Evolutionary conservation across 2,888 invertebrate genomes (phyloP), one percentile per base, ranked within the genome.

Genomic region (Cyrtodaria siliqua): DNA sequence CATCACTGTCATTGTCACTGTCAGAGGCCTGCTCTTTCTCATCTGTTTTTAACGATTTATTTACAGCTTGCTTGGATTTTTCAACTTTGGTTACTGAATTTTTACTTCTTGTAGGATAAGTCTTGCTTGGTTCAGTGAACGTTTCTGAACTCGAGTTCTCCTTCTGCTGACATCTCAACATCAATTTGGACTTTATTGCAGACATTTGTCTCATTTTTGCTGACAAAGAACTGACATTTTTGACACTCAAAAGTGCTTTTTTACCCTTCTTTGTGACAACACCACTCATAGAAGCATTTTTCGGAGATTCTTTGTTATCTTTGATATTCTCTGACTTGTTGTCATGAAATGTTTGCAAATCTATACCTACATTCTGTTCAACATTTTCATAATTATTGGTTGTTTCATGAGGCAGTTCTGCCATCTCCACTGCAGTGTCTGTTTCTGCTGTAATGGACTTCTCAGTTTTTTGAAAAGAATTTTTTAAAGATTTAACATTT

Each of bases 161-260:
- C n/a, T n/a, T n/a, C n/a, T n/a, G n/a, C 16, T 26, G 14, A 29
- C 9, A 26, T 64, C 33, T 44, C 8, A 52, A 29, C 49, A n/a
- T 55, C 14, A 60, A 66, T 53, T 71, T 66, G 8, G 56, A 55
- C 33, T 70, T 53, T 33, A 76, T 66, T 18, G 26, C 55, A 27
- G 76, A 70, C 66, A 66, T 66, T 44, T 70, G 70, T 16, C 66
- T 70, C 50, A 70, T 56, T 50, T 59, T 66, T 42, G 55, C 66
- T 18, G 70, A 69, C 20, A 75, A 52, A 18, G 64, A 69, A 23
- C 53, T 47, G 2, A 53, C 29, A 42, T 42, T 59, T 26, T 29
- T 60, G 3, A 67, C 42, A 53, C 29, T 61, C 4, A 53, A 14
- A 42, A 61, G 16, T 40, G 9, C n/a, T 52, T n/a, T 23, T 24